Evolutionary conservation across 1,140 invertebrate species (phyloP).

Genomic region (Sesamia nonagrioides): DNA sequence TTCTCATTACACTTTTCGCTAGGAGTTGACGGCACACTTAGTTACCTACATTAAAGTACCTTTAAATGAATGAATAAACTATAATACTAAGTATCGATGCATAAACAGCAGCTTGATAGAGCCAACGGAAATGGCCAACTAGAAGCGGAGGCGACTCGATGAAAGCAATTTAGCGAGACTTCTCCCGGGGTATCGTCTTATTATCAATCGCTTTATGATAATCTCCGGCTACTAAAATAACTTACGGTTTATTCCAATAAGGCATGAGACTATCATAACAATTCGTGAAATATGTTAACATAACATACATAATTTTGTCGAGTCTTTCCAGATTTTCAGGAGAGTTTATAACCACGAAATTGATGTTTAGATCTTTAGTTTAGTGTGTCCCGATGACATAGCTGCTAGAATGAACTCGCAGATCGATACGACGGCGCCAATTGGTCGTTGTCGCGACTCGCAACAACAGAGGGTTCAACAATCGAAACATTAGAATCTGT

Average conservation of each 20-base stretch:
- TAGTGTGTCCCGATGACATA: conserved; percentile 66
- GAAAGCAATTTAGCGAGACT: conserved; percentile 56
- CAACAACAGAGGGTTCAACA: conserved; percentile 60
- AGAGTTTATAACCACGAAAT: neutral
- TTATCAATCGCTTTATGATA: conserved; percentile 39
- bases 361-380: conserved; percentile 55
- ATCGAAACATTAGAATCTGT: conserved; percentile 57
- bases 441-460: conserved; percentile 66
- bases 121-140: conserved; percentile 76
- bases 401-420: conserved; percentile 60
- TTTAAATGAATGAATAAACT: conserved; percentile 17
- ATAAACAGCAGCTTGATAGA: conserved; percentile 56
- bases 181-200: conserved; percentile 40
- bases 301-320: neutral
- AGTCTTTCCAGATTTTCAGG: too few species aligned
- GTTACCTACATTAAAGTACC: neutral
- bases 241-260: conserved; percentile 5
- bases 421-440: conserved; percentile 82
- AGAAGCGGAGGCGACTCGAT: conserved; percentile 58
- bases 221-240: neutral
- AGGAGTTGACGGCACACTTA: neutral
- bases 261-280: neutral
- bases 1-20: too few species aligned
- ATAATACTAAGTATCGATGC: conserved; percentile 14
- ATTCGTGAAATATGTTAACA: neutral